Percentiles rank a stretch among this genome's conserved stretches.
Evolutionary conservation across 30 jellyfish, hydroid and myxozoan species (phyloP).

Genomic region (Aurelia sp.): DNA sequence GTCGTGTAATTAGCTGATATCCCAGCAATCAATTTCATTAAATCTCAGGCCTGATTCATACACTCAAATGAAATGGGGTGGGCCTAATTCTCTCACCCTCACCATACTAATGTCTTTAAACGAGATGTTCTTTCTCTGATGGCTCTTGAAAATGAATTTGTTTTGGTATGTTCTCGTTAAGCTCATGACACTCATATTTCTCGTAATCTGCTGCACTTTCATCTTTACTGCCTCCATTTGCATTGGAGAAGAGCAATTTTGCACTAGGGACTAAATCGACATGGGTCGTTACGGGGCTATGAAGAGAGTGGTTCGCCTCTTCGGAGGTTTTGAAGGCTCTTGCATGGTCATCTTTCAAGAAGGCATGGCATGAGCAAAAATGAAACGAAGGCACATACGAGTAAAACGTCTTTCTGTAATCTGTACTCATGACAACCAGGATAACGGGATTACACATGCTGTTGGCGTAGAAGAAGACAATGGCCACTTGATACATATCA

Average conservation of each 20-base stretch:
- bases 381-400: conserved; percentile 56
- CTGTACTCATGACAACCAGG: conserved; percentile 71
- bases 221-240: not conserved
- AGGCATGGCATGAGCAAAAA: conserved; percentile 16
- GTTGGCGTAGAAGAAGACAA: conserved; percentile 70
- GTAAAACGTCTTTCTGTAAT: conserved; percentile 72
- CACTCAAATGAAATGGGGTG: no score
- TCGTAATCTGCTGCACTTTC: conserved; percentile 25
- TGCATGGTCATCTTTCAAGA: conserved; percentile 3
- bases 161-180: conserved; percentile 30
- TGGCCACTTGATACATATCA: conserved; percentile 46
- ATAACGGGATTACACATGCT: conserved; percentile 87
- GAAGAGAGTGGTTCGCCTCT: conserved; percentile 40
- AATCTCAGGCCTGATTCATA: no score
- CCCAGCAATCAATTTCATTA: no score
- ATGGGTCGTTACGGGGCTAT: conserved; percentile 29
- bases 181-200: conserved; percentile 36
- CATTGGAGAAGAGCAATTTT: not conserved
- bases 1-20: no score
- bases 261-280: conserved; percentile 5
- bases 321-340: conserved; percentile 11
- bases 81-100: no score
- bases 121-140: no score
- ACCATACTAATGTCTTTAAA: no score
- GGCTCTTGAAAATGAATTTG: no score